These are phyloP conservation scores for Limnephilus auricula DNA, from an alignment of 2,888 invertebrate genomes.

Conservation along the genomic window DNA sequence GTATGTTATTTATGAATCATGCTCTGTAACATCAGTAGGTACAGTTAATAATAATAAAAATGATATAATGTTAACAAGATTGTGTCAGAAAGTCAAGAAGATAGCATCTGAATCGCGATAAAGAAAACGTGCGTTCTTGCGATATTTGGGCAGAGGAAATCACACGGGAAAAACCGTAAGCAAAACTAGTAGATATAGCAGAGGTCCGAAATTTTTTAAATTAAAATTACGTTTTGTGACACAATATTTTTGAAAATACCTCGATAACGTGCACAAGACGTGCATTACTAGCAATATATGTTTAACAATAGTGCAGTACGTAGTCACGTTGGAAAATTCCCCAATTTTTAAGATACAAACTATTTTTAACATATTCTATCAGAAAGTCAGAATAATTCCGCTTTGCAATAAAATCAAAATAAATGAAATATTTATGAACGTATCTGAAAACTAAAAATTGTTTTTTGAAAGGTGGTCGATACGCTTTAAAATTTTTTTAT, in stretches of 20 bases:
- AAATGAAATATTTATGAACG: too few species aligned
- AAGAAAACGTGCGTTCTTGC: neutral
- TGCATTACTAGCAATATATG: neutral
- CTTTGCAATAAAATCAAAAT: too few species aligned
- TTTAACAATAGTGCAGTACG: neutral
- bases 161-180: neutral
- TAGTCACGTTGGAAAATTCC: neutral
- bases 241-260: neutral
- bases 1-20: neutral
- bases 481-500: too few species aligned
- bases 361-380: too few species aligned
- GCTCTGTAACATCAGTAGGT: neutral
- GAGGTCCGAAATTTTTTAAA: too few species aligned
- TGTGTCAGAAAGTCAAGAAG: neutral
- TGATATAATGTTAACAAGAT: neutral
- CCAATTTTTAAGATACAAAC: too few species aligned
- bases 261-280: neutral
- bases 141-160: neutral
- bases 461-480: too few species aligned
- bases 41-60: neutral
- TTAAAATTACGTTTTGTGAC: neutral
- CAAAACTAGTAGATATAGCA: neutral
- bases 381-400: too few species aligned
- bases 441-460: too few species aligned
- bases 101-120: neutral